Percentiles rank a stretch among this genome's conserved stretches.
These are phyloP conservation scores for Cardiocondyla obscurior DNA, from an alignment of 1,140 invertebrate species.

Conservation along the genomic window DNA sequence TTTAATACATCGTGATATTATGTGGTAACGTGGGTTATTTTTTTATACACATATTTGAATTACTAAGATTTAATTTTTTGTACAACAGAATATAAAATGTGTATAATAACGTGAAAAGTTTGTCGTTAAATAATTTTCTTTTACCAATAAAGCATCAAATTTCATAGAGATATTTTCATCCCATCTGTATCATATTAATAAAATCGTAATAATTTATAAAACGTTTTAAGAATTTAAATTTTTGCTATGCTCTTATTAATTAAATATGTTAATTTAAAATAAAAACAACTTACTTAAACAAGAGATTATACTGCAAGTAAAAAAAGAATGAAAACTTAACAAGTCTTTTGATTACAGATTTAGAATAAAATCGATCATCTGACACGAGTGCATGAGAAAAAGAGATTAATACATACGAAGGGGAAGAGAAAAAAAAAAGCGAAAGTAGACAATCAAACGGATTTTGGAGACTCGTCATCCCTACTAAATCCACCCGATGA, in stretches of 20 bases:
- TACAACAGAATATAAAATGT: not conserved
- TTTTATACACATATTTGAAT: too few species aligned
- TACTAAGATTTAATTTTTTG: not conserved
- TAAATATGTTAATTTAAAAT: not conserved
- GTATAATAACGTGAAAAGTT: not conserved
- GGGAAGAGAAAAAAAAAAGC: not conserved
- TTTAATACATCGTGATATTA: not conserved
- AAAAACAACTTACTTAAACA: not conserved
- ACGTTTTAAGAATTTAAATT: not conserved
- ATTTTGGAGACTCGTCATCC: conserved; percentile 51
- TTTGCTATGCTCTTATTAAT: not conserved
- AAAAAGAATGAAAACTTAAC: conserved; percentile 16
- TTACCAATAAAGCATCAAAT: not conserved
- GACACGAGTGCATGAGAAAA: conserved; percentile 24
- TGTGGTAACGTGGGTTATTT: too few species aligned
- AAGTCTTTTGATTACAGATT: conserved; percentile 28
- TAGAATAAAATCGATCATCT: conserved; percentile 37
- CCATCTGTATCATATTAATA: too few species aligned
- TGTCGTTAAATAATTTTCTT: not conserved
- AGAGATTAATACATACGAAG: conserved; percentile 14
- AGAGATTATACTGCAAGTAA: not conserved
- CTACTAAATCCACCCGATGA: conserved; percentile 50
- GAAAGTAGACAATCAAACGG: conserved; percentile 39
- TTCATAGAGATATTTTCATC: not conserved
- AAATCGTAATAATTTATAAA: not conserved